Base-by-base conservation (phyloP, 1,140 invertebrate species). In the Saccostrea echinata region DNA sequence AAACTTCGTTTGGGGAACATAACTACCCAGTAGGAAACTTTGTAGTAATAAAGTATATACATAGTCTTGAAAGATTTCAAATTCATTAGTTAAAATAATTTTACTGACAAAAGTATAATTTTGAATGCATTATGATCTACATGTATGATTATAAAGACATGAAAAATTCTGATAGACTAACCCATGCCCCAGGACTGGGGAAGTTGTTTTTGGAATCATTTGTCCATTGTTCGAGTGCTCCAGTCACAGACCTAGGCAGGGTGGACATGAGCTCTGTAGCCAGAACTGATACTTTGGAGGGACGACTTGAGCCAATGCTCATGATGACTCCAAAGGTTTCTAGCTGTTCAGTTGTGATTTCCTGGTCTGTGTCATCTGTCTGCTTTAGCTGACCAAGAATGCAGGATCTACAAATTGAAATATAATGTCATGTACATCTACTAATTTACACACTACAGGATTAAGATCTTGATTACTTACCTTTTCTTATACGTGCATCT, bases 201-300 rank as follows among this genome's bases (percentile, higher is more conserved):
- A 96, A 95, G 53, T 96, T 96, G 86, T 95, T 92, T 18, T 95
- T 94, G 8, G 91, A 95, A 18, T 94, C 95, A 84, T 71, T 91
- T 91, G 96, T 96, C 97, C 97, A 97, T 88, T 96, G 96, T 87
- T 97, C 96, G 2, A 97, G 93, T 4, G 96, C 96, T 68, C 95
- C 95, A 16, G 95, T 95, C 1, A 97, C 95, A 61, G 95, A 94
- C 43, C 95, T 94, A 1, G 97, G 97, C 84, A 97, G 93, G 21
- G 96, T 94, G 3, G 95, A 94, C 57, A 96, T 95, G 24, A 97
- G 94, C 33, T 96, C 95, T 2, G 95, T 93, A 43, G 96, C 95
- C 61, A 96, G 94, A 30, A 95, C 90, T n/a, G 94, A 94, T 33
- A 95, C 93, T 86, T 95, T 95, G 61, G 93, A 95, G 91, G 95